Evolutionary conservation across 2,113 vertebrate species (phyloP).

Genomic region (Rhipidura dahli): DNA sequence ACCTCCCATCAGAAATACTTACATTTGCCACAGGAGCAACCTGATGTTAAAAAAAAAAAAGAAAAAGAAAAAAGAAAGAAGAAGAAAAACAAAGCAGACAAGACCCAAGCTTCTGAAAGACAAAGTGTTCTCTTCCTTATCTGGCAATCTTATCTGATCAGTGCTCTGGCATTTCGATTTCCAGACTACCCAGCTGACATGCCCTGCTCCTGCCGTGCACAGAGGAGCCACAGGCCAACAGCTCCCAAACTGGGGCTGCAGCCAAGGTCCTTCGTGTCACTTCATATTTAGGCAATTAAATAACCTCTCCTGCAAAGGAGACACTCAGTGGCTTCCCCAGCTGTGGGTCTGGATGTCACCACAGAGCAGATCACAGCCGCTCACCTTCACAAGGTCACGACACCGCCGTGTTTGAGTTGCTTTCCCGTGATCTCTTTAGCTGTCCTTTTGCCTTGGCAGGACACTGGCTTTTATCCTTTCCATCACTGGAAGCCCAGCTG

Average conservation of each 20-base stretch:
- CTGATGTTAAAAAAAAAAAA: neutral
- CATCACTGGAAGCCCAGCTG: neutral
- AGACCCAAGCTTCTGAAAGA: neutral
- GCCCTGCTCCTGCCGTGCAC: fast-evolving
- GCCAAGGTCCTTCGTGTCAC: neutral
- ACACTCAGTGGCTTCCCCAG: neutral
- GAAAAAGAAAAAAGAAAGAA: neutral
- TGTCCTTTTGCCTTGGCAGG: neutral
- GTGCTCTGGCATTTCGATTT: neutral
- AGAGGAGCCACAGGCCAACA: neutral
- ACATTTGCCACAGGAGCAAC: neutral
- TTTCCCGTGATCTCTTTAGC: neutral
- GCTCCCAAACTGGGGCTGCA: neutral
- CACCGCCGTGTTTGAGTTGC: fast-evolving
- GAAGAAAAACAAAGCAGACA: neutral
- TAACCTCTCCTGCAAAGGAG: neutral
- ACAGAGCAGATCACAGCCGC: neutral
- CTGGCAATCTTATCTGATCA: conserved; percentile 27
- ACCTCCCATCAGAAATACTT: neutral
- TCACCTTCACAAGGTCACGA: neutral
- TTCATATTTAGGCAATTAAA: neutral
- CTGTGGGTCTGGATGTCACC: neutral
- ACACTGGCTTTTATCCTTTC: neutral
- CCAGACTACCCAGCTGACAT: neutral
- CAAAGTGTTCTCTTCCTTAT: neutral